Conservation (phyloP, 2,113 vertebrate species). For the Cyrtonyx montezumae region DNA sequence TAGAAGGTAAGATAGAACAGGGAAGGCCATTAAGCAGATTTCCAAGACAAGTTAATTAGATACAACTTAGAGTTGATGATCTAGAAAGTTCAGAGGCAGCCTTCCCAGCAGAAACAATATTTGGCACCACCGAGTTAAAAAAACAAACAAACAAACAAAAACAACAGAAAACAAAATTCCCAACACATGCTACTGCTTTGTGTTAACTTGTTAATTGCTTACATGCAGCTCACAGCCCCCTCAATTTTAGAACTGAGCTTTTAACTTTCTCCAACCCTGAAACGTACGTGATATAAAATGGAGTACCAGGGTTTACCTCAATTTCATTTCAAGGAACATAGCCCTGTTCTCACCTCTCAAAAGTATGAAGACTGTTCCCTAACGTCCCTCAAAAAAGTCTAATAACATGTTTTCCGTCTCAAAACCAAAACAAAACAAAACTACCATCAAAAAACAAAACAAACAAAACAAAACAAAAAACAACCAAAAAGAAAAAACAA, state of each 20-base stretch:
- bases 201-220: background rate
- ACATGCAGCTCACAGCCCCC: background rate
- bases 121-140: background rate
- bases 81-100: background rate
- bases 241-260: background rate
- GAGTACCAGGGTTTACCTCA: background rate
- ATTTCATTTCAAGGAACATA: background rate
- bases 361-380: background rate
- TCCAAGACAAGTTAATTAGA: background rate
- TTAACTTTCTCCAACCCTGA: background rate
- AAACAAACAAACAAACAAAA: background rate
- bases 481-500: too few relatives aligned
- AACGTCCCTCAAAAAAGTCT: background rate
- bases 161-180: background rate
- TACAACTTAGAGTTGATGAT: background rate
- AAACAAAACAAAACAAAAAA: background rate
- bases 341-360: background rate
- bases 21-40: background rate
- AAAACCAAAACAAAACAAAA: background rate
- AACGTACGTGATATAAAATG: background rate
- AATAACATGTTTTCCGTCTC: background rate
- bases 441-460: too few relatives aligned
- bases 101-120: background rate
- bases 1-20: background rate
- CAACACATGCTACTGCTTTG: background rate